These are phyloP conservation scores for Cabera pusaria DNA, from an alignment of 2,888 invertebrate species.

Conservation along the genomic window DNA sequence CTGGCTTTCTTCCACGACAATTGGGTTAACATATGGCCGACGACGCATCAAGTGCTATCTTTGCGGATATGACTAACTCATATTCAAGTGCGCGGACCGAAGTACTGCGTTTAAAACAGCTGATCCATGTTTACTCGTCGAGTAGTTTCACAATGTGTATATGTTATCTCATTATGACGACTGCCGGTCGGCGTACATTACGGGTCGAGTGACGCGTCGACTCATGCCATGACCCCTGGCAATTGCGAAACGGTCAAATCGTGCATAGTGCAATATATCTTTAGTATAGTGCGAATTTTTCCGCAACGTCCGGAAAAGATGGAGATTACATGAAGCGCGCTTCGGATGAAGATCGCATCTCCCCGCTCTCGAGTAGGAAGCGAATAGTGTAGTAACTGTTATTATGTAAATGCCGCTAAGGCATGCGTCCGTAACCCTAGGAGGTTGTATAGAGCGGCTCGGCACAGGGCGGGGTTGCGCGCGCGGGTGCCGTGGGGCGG, in stretches of 20 bases:
- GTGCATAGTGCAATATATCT: conserved; percentile 4
- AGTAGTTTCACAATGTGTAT: conserved; percentile 26
- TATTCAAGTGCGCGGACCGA: conserved; percentile 22
- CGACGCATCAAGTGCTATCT: conserved; percentile 16
- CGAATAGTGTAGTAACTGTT: conserved; percentile 33
- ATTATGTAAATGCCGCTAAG: conserved; percentile 37
- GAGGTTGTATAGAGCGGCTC: conserved; percentile 63
- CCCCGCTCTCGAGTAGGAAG: conserved; percentile 16
- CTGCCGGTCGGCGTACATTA: conserved; percentile 39
- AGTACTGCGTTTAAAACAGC: conserved; percentile 26
- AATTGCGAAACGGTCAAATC: conserved; percentile 38
- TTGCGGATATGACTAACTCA: conserved; percentile 20
- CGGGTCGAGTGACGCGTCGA: conserved; percentile 35
- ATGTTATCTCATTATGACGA: conserved; percentile 30
- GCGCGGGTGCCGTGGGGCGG: conserved; percentile 35
- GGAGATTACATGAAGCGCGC: conserved; percentile 17
- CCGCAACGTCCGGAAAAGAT: conserved; percentile 9
- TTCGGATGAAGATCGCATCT: conserved; percentile 15
- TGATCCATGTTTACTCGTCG: conserved; percentile 27
- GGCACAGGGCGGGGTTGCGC: conserved; percentile 36
- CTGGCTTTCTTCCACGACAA: conserved; percentile 27
- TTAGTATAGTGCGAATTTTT: conserved; percentile 17
- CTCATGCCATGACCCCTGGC: conserved; percentile 46
- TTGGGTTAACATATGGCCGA: conserved; percentile 29
- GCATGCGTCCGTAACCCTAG: conserved; percentile 54